phyloP scores from a whole-genome alignment of 2,888 invertebrate genomes.

The Penaeus monodon region DNA sequence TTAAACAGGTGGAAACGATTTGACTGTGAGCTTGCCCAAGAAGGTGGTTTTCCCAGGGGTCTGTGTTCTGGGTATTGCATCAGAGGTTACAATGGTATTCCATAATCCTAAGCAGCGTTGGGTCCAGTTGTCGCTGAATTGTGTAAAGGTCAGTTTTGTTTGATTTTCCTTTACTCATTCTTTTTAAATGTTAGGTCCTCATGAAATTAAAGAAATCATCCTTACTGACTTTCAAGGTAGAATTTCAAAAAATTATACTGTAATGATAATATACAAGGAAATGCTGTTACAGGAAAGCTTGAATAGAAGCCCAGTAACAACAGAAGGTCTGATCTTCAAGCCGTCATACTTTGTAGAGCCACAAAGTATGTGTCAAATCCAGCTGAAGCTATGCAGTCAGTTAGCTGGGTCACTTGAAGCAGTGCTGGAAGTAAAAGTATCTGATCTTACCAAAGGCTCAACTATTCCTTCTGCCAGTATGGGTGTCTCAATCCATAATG shows the following conservation, averaged over 20 bases:
- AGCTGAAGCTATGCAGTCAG: conserved; percentile 36
- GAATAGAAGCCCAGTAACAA: conserved; percentile 9
- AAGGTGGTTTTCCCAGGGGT: conserved; percentile 4
- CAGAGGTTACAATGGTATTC: conserved; percentile 30
- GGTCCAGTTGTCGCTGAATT: conserved; percentile 34
- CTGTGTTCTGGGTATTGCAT: conserved; percentile 48
- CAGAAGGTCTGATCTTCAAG: conserved; percentile 36
- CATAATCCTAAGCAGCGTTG: conserved; percentile 34
- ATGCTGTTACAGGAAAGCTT: conserved; percentile 33
- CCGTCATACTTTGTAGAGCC: conserved; percentile 37
- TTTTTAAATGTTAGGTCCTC: too few species aligned
- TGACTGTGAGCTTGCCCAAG: conserved; percentile 23
- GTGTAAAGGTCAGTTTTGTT: conserved; percentile 31
- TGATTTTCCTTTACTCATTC: too few species aligned
- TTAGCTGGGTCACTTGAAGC: conserved; percentile 29
- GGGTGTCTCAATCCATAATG: conserved; percentile 18
- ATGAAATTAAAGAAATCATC: too few species aligned
- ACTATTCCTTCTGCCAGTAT: neutral
- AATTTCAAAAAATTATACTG: neutral
- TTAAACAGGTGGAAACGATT: conserved; percentile 1
- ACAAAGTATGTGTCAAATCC: conserved; percentile 26
- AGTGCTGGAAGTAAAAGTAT: conserved; percentile 22
- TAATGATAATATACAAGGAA: neutral
- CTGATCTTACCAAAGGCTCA: conserved; percentile 31
- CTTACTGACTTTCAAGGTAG: too few species aligned